Evolutionary conservation across 2,888 invertebrate species (phyloP).

Genomic region (Phanerotoma sp.): DNA sequence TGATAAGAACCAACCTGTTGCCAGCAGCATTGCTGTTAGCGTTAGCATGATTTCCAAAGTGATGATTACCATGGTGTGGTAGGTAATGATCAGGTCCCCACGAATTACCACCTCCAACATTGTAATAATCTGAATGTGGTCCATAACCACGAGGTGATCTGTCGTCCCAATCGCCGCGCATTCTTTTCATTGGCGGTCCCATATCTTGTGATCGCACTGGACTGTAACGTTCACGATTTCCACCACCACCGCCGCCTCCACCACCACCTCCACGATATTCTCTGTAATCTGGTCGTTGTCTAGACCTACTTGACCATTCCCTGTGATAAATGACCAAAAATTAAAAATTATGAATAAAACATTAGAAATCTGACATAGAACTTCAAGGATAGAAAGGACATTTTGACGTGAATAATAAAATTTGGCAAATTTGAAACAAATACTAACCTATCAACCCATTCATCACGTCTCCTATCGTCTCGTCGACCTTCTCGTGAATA

Average conservation of each 20-base stretch:
- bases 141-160: conserved; percentile 46
- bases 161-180: conserved; percentile 73
- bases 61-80: conserved; percentile 65
- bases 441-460: conserved; percentile 74
- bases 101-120: conserved; percentile 40
- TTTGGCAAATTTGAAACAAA: conserved; percentile 1
- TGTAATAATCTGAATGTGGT: conserved; percentile 46
- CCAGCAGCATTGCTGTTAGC: conserved; percentile 38
- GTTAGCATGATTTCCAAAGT: conserved; percentile 62
- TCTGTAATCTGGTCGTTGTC: conserved; percentile 75
- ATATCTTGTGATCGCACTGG: conserved; percentile 75
- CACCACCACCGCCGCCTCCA: conserved; percentile 66
- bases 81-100: conserved; percentile 50
- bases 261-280: conserved; percentile 73
- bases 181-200: conserved; percentile 75
- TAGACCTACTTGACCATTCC: conserved; percentile 62
- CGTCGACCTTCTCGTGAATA: conserved; percentile 67
- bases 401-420: neutral
- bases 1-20: conserved; percentile 20
- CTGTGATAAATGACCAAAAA: conserved; percentile 31
- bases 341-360: neutral
- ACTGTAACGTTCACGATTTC: conserved; percentile 63
- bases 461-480: conserved; percentile 72
- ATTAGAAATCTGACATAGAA: neutral
- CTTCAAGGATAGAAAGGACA: too few species aligned